phyloP scores from a whole-genome alignment of 2,888 invertebrate genomes.

The Anorthoa munda region DNA sequence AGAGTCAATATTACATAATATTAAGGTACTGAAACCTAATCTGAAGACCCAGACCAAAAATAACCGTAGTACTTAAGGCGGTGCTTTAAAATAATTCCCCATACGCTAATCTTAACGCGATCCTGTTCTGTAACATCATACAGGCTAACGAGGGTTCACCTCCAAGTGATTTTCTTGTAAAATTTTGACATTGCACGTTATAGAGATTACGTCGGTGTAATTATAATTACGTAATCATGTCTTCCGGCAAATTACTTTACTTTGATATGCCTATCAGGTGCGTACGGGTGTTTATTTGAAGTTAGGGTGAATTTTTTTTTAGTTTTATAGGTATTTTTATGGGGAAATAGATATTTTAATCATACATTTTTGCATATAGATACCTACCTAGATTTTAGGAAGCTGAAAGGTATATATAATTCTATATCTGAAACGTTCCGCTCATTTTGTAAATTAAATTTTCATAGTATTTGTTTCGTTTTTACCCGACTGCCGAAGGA shows the following conservation, averaged over 20 bases:
- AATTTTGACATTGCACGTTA: conserved; percentile 71
- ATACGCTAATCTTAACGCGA: conserved; percentile 50
- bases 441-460: too few species aligned
- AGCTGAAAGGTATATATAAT: too few species aligned
- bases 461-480: too few species aligned
- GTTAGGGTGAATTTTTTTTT: conserved; percentile 12
- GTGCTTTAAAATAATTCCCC: conserved; percentile 29
- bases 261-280: conserved; percentile 47
- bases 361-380: too few species aligned
- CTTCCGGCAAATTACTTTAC: conserved; percentile 64
- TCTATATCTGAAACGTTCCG: too few species aligned
- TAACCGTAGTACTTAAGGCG: conserved; percentile 8
- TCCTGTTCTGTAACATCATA: conserved; percentile 34
- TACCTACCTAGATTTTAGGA: too few species aligned
- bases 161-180: conserved; percentile 69
- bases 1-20: neutral
- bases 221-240: conserved; percentile 73
- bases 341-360: neutral
- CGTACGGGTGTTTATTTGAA: conserved; percentile 22
- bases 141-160: conserved; percentile 53
- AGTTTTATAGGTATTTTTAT: neutral
- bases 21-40: neutral
- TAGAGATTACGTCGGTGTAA: conserved; percentile 69
- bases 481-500: too few species aligned
- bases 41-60: conserved; percentile 1